Evolutionary conservation across 2,888 invertebrate genomes (phyloP).

Genomic region (Scelioninae gen. 1): DNA sequence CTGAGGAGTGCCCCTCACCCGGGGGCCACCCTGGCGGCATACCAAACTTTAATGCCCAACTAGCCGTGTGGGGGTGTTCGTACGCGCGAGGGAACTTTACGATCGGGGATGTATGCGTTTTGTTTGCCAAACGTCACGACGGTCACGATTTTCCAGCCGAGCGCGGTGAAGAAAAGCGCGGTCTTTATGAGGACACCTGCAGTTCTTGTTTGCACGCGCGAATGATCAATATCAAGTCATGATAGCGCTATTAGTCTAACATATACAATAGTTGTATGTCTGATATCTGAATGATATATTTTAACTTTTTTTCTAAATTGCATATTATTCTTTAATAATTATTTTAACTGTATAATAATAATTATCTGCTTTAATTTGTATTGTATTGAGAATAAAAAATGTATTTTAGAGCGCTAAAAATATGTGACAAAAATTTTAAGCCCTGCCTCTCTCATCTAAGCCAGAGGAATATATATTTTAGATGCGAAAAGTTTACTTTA

Average conservation of each 20-base stretch:
- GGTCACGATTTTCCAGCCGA: constrained; percentile 48
- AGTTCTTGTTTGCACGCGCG: constrained; percentile 43
- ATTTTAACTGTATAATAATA: no score
- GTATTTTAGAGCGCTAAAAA: no score
- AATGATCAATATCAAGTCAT: constrained; percentile 58
- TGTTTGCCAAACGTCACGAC: constrained; percentile 82
- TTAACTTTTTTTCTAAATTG: not conserved
- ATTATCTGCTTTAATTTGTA: no score
- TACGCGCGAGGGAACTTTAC: constrained; percentile 58
- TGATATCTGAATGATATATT: constrained; percentile 30
- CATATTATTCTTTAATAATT: no score
- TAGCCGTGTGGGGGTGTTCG: constrained; percentile 79
- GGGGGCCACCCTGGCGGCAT: constrained; percentile 77
- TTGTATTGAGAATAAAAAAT: no score
- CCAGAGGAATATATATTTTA: no score
- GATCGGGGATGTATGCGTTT: constrained; percentile 75
- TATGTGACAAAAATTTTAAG: no score
- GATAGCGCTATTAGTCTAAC: constrained; percentile 51
- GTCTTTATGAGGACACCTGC: constrained; percentile 53
- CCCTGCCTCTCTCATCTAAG: no score
- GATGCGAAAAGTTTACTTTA: no score
- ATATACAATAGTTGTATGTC: not conserved
- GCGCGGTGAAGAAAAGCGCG: constrained; percentile 40
- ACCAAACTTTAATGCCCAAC: constrained; percentile 83
- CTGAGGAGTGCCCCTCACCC: constrained; percentile 71